These are phyloP conservation scores for Yponomeuta malinellus DNA, from an alignment of 2,888 invertebrate species.

Conservation along the genomic window DNA sequence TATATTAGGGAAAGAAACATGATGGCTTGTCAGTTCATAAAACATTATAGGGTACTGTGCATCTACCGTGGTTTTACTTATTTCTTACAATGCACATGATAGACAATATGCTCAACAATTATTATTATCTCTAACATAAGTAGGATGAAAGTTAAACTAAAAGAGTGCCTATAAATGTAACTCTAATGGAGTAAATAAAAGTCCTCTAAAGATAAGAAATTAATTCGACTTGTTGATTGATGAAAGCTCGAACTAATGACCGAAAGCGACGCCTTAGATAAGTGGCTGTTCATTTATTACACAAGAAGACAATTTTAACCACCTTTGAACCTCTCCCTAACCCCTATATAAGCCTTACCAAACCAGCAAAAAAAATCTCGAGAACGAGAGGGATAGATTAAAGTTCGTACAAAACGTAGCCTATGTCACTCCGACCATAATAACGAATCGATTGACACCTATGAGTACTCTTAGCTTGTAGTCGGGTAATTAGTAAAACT, in stretches of 20 bases:
- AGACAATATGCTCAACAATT: slow-evolving; percentile 51
- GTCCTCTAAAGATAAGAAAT: neutral
- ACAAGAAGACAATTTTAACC: no score
- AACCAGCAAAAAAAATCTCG: no score
- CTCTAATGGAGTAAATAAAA: slow-evolving; percentile 10
- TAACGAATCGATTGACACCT: no score
- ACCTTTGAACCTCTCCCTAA: no score
- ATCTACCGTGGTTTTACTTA: slow-evolving; percentile 17
- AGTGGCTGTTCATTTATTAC: no score
- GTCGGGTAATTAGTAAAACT: no score
- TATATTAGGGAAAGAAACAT: slow-evolving; percentile 34
- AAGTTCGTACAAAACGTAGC: no score
- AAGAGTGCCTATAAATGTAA: slow-evolving; percentile 17
- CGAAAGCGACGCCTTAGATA: neutral
- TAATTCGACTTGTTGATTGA: neutral
- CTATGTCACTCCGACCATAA: no score
- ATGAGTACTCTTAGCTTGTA: no score
- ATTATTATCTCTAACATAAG: slow-evolving; percentile 40
- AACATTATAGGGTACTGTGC: slow-evolving; percentile 5
- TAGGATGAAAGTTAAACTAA: slow-evolving; percentile 46
- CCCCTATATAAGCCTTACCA: no score
- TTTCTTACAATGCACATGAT: slow-evolving; percentile 32
- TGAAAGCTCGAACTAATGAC: neutral
- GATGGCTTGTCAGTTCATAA: neutral
- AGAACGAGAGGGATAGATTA: no score